Evolutionary conservation across 2,113 vertebrate species (phyloP), one percentile per base, ranked within the genome.

Genomic region (Mola mola): DNA sequence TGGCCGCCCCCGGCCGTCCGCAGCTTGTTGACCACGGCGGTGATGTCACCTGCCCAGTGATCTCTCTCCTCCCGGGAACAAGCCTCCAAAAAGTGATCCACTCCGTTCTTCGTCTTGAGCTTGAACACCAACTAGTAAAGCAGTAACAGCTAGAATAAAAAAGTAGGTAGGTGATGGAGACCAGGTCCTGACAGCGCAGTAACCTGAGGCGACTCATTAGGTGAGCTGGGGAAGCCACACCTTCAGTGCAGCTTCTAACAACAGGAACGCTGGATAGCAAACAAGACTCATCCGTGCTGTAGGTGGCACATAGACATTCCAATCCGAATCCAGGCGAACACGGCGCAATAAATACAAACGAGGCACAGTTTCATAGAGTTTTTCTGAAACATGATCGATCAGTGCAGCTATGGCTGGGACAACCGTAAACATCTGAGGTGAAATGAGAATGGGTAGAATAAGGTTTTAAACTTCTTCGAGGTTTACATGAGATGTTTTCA

Each of bases 61-160:
- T 98, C 96, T 37, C 96, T 88, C 68, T 97, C 93, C 75, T 97
- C 95, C 55, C 95, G 91, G 43, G 94, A 96, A 74, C 94, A 95
- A 37, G 94, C 94, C 87, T 98, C 95, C 74, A 98, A 86, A 67
- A 94, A 96, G 72, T 96, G 94, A 37, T 95, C 94, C 10, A 90
- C 93, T 3, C 91, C 91, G 5, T 87, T 93, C 46, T 81, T 91
- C n/a, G 95, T 95, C 82, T 87, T 92, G 57, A 98, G 87, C 72
- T 93, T 97, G 53, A 98, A 89, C 47, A 97, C 93, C 48, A 96
- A 60, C 96, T 98, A 53, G 22, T 4, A 26, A 48, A 31, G 28
- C n/a, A 26, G 13, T 13, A 4, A 22, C 5, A n/a, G 17, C 11
- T 33, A 38, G 10, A 42, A n/a, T n/a, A 21, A 20, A 46, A 33